Conservation (phyloP, 2,888 invertebrate species). For the Coenonympha arcania region DNA sequence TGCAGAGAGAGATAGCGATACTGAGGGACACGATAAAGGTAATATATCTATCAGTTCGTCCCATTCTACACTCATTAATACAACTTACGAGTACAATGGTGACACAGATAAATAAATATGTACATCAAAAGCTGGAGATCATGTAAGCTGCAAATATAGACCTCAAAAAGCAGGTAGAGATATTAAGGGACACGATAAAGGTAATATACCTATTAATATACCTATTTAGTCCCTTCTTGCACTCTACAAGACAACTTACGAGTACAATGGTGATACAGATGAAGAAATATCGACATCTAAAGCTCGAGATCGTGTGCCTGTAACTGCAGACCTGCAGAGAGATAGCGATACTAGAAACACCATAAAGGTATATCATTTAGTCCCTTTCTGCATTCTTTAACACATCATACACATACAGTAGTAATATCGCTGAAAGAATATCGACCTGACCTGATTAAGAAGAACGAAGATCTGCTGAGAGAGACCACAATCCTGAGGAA, state of each 20-base stretch:
- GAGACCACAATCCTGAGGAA: too few species aligned
- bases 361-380: constrained; percentile 81
- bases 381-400: too few species aligned
- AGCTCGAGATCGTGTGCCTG: constrained; percentile 87
- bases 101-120: background rate
- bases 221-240: too few species aligned
- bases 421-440: background rate
- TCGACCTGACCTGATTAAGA: too few species aligned
- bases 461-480: too few species aligned
- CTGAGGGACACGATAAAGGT: constrained; percentile 95
- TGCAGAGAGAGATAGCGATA: constrained; percentile 93
- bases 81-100: too few species aligned
- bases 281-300: constrained; percentile 76
- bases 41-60: background rate
- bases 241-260: too few species aligned
- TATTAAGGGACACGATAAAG: constrained; percentile 78
- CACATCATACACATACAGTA: too few species aligned
- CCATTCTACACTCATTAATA: background rate
- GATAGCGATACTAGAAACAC: constrained; percentile 39
- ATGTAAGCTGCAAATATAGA: constrained; percentile 71
- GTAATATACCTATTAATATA: constrained; percentile 65
- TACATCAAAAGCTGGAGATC: constrained; percentile 91
- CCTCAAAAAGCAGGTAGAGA: background rate
- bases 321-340: background rate
- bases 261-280: background rate